Evolutionary conservation across 2,113 vertebrate species (phyloP).

Genomic region (Corythornis madagascariensis): DNA sequence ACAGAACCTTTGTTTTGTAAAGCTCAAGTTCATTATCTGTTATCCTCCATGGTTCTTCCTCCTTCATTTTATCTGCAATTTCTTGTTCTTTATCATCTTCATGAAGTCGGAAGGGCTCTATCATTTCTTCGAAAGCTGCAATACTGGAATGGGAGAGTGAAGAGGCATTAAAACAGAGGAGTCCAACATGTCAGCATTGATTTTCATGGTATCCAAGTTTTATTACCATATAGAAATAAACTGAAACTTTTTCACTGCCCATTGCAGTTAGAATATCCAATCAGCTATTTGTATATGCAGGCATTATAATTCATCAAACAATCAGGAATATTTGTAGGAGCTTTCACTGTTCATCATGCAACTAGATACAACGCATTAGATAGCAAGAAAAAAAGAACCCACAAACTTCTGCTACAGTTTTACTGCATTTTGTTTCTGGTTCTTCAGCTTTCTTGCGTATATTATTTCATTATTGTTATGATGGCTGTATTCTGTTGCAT

Average conservation of each 20-base stretch:
- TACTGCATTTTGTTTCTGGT: background rate
- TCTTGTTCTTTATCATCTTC: slow-evolving; percentile 98
- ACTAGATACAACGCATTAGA: background rate
- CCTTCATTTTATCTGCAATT: slow-evolving; percentile 91
- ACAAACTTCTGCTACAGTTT: background rate
- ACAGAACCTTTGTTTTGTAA: slow-evolving; percentile 91
- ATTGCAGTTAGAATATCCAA: background rate
- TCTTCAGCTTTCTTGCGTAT: too few species aligned
- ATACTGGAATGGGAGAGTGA: slow-evolving; percentile 71
- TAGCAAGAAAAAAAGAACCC: background rate
- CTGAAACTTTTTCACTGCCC: background rate
- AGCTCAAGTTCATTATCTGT: slow-evolving; percentile 97
- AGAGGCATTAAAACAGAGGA: background rate
- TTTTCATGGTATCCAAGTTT: background rate
- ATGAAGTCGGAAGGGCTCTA: slow-evolving; percentile 92
- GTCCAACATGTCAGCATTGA: background rate
- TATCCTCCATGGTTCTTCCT: slow-evolving; percentile 96
- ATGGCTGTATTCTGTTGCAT: too few species aligned
- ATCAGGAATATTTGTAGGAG: background rate
- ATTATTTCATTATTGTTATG: too few species aligned
- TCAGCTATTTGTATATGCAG: accelerated
- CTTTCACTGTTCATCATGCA: background rate
- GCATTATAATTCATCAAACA: background rate
- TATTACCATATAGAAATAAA: background rate
- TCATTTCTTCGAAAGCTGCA: slow-evolving; percentile 90